Percentiles rank a stretch among this genome's conserved stretches.
These are phyloP conservation scores for Trichomalopsis sarcophagae DNA, from an alignment of 1,140 invertebrate species.

Conservation along the genomic window DNA sequence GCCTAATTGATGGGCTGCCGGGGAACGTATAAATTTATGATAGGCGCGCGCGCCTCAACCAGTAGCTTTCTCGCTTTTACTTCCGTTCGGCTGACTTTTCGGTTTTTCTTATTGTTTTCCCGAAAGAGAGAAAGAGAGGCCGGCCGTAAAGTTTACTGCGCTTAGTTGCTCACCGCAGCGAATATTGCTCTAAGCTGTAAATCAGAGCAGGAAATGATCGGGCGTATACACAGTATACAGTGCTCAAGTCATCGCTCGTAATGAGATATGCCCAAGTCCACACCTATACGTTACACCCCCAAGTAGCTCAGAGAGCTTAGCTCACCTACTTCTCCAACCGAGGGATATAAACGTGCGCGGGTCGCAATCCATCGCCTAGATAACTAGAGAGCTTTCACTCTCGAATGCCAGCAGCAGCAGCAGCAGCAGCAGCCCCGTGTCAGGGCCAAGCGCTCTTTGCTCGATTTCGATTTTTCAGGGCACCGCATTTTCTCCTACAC, in stretches of 20 bases:
- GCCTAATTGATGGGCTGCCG: background rate
- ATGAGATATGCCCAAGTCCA: too few relatives aligned
- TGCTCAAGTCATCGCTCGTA: too few relatives aligned
- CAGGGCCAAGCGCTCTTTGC: constrained; percentile 60
- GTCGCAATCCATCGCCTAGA: constrained; percentile 34
- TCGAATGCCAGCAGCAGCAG: constrained; percentile 17
- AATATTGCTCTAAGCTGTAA: too few relatives aligned
- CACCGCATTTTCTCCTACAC: background rate
- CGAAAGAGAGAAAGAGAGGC: too few relatives aligned
- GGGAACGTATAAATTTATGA: background rate
- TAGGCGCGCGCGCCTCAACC: background rate
- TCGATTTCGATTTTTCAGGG: background rate
- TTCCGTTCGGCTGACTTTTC: background rate
- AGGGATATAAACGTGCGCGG: background rate
- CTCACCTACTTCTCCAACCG: background rate
- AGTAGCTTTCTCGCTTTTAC: background rate
- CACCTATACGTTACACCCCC: too few relatives aligned
- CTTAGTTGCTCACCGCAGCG: too few relatives aligned
- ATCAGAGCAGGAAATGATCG: too few relatives aligned
- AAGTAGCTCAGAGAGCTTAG: background rate
- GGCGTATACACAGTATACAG: too few relatives aligned
- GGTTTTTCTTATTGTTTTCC: constrained; percentile 4
- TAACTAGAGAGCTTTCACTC: constrained; percentile 40
- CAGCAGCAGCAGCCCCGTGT: constrained; percentile 16
- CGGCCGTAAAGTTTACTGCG: too few relatives aligned